A percentile compares a stretch with the other conserved stretches of the same genome.
Evolutionary conservation across 2,797 vertebrate species (phyloP).

Genomic region (Gobionotothen gibberifrons): DNA sequence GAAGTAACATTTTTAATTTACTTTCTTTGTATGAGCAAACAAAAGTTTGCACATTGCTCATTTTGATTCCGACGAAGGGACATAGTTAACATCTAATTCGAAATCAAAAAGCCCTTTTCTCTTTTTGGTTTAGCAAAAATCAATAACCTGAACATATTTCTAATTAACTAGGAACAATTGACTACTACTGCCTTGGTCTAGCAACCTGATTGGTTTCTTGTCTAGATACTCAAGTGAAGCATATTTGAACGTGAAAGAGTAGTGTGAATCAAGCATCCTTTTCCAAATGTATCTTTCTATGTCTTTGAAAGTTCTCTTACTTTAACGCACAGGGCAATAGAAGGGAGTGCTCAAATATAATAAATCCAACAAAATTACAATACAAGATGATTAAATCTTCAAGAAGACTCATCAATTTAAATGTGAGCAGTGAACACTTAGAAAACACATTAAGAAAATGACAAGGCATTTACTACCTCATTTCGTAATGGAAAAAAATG

Average conservation of each 20-base stretch:
- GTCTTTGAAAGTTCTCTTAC: conserved; percentile 9
- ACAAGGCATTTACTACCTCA: conserved; percentile 29
- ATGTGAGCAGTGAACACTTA: conserved; percentile 23
- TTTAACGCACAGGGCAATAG: conserved; percentile 7
- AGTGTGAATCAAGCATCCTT: neutral
- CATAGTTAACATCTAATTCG: conserved; percentile 52
- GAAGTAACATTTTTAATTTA: conserved; percentile 68
- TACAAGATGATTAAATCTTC: conserved; percentile 28
- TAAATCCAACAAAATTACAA: conserved; percentile 12
- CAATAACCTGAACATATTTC: conserved; percentile 43
- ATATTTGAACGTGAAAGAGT: neutral
- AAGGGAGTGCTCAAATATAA: conserved; percentile 22
- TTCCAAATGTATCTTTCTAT: neutral
- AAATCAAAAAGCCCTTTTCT: conserved; percentile 40
- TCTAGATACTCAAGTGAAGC: conserved; percentile 8
- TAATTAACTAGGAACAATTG: conserved; percentile 33
- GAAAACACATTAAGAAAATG: conserved; percentile 33
- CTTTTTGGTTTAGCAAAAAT: conserved; percentile 37
- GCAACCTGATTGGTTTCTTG: conserved; percentile 10
- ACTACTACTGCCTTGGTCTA: conserved; percentile 20
- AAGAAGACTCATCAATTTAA: conserved; percentile 20
- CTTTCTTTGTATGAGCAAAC: conserved; percentile 52
- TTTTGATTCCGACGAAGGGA: conserved; percentile 41
- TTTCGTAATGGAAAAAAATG: neutral
- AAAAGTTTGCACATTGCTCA: conserved; percentile 49